Evolutionary conservation across 1,140 invertebrate species (phyloP), one percentile per base, ranked within the genome.

Genomic region (Dinothrombium tinctorium): DNA sequence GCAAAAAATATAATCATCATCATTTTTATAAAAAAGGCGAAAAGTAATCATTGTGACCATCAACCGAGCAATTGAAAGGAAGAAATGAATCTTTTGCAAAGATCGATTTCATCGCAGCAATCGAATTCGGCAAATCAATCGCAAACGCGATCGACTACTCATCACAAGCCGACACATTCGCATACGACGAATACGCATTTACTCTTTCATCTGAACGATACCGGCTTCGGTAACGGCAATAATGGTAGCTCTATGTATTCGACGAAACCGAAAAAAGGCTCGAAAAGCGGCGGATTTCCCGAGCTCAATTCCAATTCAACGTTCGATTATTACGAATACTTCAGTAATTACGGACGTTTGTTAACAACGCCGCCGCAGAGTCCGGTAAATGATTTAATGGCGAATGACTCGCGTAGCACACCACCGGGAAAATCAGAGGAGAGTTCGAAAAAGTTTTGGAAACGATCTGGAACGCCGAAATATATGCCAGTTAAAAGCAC

Each of bases 271-370:
- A 17, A 22, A 9, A 15, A 36, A 36, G 14, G 12, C 28, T 29
- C 12, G 12, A 7, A 20, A 12, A 36, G 12, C 32, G 11, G 11
- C n/a, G 33, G 33, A 11, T 32, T 32, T 32, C 29, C 17, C 12
- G 29, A 32, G n/a, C 29, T 32, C 29, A 19, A 36, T 17, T 36
- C 33, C 7, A 36, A 36, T 21, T 12, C 33, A 4, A 29, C 33
- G 1, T 44, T 44, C 23, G 44, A 46, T 26, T 46, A 46, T 36
- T 46, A 42, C 22, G 44, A 46, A 11, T 46, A 46, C 20, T 46
- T 45, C 20, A 36, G 25, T 2, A 46, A 46, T 28, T 46, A 62
- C 50, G 64, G 57, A 43, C 55, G 22, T 14, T 19, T 33, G 11
- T 17, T 37, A 12, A 17, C 21, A 19, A 42, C 35, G 24, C 42